Evolutionary conservation across 2,113 vertebrate species (phyloP).

Genomic region (Tupaia chinensis): DNA sequence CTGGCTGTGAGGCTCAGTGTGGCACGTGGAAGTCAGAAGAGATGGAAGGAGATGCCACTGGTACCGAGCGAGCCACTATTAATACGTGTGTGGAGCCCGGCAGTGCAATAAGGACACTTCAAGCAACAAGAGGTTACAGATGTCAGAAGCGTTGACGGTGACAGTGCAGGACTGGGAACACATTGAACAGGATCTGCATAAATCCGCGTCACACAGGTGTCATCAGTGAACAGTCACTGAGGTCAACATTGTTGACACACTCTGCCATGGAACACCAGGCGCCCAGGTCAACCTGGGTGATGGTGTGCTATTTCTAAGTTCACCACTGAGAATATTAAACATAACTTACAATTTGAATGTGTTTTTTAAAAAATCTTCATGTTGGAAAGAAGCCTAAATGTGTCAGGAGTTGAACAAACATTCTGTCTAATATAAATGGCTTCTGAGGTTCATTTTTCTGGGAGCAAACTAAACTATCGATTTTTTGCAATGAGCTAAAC

Average conservation of each 20-base stretch:
- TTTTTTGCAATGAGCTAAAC: background rate
- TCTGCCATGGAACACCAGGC: background rate
- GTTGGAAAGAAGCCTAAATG: background rate
- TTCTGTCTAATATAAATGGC: background rate
- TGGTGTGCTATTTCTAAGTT: background rate
- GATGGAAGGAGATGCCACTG: background rate
- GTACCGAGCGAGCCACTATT: background rate
- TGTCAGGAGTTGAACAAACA: background rate
- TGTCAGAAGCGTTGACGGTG: background rate
- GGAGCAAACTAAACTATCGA: background rate
- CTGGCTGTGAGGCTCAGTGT: background rate
- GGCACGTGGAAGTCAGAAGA: background rate
- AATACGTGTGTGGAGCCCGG: background rate
- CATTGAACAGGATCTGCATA: background rate
- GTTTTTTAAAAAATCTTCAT: background rate
- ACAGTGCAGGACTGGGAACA: background rate
- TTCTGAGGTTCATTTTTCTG: constrained; percentile 25
- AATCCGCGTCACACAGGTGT: background rate
- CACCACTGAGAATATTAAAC: constrained; percentile 38
- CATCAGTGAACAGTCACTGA: background rate
- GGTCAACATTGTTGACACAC: background rate
- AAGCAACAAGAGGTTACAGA: background rate
- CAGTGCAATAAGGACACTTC: background rate
- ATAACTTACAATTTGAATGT: constrained; percentile 9
- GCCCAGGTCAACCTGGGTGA: background rate